Base-by-base conservation (phyloP, 2,113 vertebrate species). In the Rhinogobius similis region DNA sequence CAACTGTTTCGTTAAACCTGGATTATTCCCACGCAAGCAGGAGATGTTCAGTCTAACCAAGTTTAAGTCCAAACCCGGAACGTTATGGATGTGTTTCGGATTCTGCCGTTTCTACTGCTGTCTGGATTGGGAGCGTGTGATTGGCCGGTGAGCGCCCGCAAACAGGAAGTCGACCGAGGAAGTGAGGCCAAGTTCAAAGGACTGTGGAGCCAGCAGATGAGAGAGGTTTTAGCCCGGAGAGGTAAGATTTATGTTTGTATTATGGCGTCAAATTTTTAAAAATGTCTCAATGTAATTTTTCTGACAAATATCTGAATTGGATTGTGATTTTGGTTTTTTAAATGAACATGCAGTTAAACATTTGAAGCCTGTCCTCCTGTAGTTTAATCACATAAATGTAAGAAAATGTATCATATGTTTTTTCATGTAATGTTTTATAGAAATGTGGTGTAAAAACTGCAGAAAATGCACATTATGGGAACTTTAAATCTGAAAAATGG, bases 201-300 rank as follows among this genome's bases (percentile, higher is more conserved):
- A 36, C 73, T 83, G 53, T 91, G 90, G 91, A 81, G 74, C 82
- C 69, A 83, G 14, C 84, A 85, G 63, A 36, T 90, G 38, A 88
- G 58, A 63, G 86, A 91, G n/a, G 27, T 20, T 20, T 36, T 61
- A 20, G 18, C 58, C 58, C 20, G 3, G 16, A 61, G 10, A 61
- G 58, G 58, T 61, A 61, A n/a, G n/a, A 50, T 50, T 21, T 21
- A 10, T n/a, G 2, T n/a, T 9, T 50, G 1, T 50, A n/a, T 18
- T 46, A 16, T 48, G 9, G 7, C 39, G 11, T 12, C 39, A 11
- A 41, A 41, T 41, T 5, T 39, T 10, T 10, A 1, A 11, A 4
- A 39, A 39, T 5, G 9, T 39, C 4, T 39, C 38, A 1, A 39
- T 36, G 7, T 41, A 2, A 1, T 13, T 41, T 41, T 41, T 41